Base-by-base conservation (phyloP, 1,140 invertebrate species). In the Pantala flavescens region DNA sequence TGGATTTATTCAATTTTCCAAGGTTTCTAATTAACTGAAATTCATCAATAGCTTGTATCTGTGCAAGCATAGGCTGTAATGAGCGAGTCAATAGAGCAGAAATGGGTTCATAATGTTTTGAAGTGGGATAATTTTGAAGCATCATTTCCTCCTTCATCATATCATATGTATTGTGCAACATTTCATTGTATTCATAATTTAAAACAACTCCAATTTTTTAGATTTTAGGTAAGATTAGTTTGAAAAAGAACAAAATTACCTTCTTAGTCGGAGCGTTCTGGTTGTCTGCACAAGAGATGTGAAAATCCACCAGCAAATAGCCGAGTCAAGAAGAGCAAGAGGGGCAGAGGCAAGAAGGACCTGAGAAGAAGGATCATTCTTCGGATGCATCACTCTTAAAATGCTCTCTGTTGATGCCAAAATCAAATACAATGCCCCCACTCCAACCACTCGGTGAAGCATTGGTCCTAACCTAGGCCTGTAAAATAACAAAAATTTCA, bases 231-330 rank as follows among this genome's bases (percentile, higher is more conserved):
- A 36, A 36, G 28, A 36, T 36, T 5, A 36, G 28, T 36, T 36
- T 36, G 9, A 36, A 36, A 36, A 36, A 5, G 9, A 10, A 75
- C 70, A 43, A 79, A 23, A 70, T 21, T 24, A 77, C 87, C 90
- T 87, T 78, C 95, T 83, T 74, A 98, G 84, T 78, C 94, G 85
- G 72, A 98, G 84, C 11, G 94, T 95, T 75, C 95, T 83, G 71
- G 93, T 97, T 0, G 96, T 98, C 80, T 93, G 90, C 12, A 95
- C 89, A 21, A 98, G 85, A n/a, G 91, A 92, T 2, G 91, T 91
- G 83, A 94, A 95, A 79, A 95, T 94, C 94, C 94, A 88, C 86
- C 90, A 89, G 83, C 90, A 87, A 84, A 91, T 87, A 80, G 90
- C 86, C 81, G 88, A 86, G 84, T 92, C 88, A 75, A 93, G 81